Evolutionary conservation across 1,140 invertebrate species (phyloP).

Genomic region (Cydia strobilella): DNA sequence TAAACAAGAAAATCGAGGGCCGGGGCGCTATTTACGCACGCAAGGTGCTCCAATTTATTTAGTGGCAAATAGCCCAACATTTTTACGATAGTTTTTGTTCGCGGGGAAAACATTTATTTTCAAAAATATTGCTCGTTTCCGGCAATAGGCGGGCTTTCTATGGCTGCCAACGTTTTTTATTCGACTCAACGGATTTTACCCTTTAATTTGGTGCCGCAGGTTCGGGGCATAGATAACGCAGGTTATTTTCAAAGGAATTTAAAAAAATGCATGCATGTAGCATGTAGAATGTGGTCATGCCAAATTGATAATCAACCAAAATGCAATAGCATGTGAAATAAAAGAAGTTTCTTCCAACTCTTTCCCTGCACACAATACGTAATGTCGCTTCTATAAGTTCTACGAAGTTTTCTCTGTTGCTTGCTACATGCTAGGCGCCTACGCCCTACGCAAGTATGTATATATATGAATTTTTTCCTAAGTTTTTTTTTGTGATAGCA

Average conservation of each 20-base stretch:
- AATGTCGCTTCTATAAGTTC: too few species aligned
- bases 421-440: too few species aligned
- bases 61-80: slow-evolving; percentile 22
- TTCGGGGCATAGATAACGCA: neutral
- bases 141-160: neutral
- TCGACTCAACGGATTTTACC: neutral
- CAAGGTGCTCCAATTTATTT: slow-evolving; percentile 30
- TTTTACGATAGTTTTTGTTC: slow-evolving; percentile 28
- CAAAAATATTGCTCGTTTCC: slow-evolving; percentile 26
- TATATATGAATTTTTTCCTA: too few species aligned
- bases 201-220: slow-evolving; percentile 5
- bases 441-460: too few species aligned
- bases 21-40: neutral
- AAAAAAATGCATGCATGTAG: too few species aligned
- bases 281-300: too few species aligned
- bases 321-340: too few species aligned
- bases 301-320: too few species aligned
- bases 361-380: too few species aligned
- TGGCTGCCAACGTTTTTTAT: slow-evolving; percentile 22
- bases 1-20: slow-evolving; percentile 23
- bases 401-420: too few species aligned
- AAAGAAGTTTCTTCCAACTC: too few species aligned
- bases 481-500: too few species aligned
- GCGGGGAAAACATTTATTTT: slow-evolving; percentile 24
- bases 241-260: neutral